Conservation (phyloP, 2,888 invertebrate species). For the Luperina nickerlii region DNA sequence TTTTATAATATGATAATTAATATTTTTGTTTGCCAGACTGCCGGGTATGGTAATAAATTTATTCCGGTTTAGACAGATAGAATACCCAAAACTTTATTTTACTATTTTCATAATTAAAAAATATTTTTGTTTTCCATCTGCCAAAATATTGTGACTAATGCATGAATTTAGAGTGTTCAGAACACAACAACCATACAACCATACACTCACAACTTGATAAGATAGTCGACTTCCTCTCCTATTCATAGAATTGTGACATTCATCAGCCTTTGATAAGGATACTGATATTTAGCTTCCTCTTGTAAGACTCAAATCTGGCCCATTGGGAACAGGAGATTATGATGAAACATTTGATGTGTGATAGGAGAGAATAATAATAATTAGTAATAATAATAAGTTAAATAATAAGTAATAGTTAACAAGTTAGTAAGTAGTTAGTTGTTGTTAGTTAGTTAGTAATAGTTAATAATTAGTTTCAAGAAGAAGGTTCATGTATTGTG, state of each 20-base stretch:
- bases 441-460: no score
- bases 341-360: neutral
- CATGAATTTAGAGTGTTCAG: conserved; percentile 2
- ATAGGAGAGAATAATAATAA: neutral
- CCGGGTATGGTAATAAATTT: rapidly evolving
- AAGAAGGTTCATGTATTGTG: no score
- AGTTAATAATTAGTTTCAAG: neutral
- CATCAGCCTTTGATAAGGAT: conserved; percentile 7
- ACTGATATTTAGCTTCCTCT: neutral
- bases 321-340: neutral
- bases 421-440: no score
- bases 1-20: neutral
- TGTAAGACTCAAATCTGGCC: neutral
- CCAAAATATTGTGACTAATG: neutral
- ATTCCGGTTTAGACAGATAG: neutral
- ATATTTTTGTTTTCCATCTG: neutral
- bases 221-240: conserved; percentile 28
- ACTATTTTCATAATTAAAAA: neutral
- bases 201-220: conserved; percentile 25
- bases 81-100: neutral
- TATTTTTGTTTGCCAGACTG: neutral
- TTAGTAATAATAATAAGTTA: no score
- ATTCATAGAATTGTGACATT: conserved; percentile 37
- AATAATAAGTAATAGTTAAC: no score
- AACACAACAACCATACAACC: conserved; percentile 22